These are phyloP conservation scores for Oscheius sp. DNA, from an alignment of 2,888 invertebrate genomes.

Conservation along the genomic window DNA sequence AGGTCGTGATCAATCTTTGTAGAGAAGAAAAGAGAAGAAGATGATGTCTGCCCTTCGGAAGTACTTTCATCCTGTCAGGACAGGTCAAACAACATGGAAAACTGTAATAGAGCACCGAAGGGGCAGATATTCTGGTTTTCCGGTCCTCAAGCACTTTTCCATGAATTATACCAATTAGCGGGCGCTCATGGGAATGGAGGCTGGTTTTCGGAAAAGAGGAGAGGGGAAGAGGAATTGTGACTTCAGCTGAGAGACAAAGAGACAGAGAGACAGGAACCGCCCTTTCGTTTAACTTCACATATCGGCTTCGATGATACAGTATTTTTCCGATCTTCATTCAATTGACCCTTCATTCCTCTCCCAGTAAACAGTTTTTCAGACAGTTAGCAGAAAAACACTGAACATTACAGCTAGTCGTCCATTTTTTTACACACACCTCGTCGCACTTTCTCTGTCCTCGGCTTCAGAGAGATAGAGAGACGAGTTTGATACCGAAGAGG, in stretches of 20 bases:
- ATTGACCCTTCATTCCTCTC: background rate
- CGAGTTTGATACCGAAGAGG: background rate
- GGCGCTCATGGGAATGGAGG: background rate
- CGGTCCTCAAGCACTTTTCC: background rate
- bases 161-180: constrained; percentile 22
- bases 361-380: background rate
- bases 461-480: no score
- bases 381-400: background rate
- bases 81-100: no score
- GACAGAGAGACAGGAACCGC: background rate
- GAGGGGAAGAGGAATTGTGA: background rate
- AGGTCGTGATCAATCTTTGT: constrained; percentile 19
- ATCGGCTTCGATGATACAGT: no score
- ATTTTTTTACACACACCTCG: constrained; percentile 5
- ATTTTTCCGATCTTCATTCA: no score
- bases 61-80: no score
- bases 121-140: constrained; percentile 1
- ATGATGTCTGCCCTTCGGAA: no score
- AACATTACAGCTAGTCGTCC: background rate
- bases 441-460: no score
- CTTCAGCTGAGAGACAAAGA: background rate
- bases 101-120: background rate
- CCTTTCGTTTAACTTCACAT: no score
- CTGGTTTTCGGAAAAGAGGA: background rate
- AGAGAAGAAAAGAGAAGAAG: no score